Evolutionary conservation across 1,140 invertebrate species (phyloP).

Genomic region (Cotesia typhae): DNA sequence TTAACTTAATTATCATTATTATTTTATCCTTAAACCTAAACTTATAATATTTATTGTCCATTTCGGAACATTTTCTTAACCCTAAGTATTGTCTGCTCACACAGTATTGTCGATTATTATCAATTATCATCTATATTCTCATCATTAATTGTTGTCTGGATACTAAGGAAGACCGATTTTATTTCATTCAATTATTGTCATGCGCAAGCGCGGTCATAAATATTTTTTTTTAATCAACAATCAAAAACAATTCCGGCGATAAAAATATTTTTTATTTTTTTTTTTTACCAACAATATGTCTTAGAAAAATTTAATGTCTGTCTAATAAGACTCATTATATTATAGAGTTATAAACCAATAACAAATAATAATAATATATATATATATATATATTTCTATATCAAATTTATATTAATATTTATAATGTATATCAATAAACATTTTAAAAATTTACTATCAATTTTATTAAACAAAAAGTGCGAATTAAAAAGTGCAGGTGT

Average conservation of each 20-base stretch:
- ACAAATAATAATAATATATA: too few relatives aligned
- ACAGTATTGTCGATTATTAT: constrained; percentile 63
- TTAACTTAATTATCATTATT: constrained; percentile 23
- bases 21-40: constrained; percentile 34
- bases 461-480: constrained; percentile 46
- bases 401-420: constrained; percentile 47
- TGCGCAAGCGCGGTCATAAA: too few relatives aligned
- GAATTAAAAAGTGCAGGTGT: constrained; percentile 60
- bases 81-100: constrained; percentile 63
- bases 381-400: constrained; percentile 15
- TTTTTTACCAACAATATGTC: too few relatives aligned
- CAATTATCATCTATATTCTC: constrained; percentile 46
- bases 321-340: too few relatives aligned
- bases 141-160: constrained; percentile 60
- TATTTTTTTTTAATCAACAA: too few relatives aligned
- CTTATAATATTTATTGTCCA: constrained; percentile 53
- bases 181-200: too few relatives aligned
- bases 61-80: constrained; percentile 54
- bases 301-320: too few relatives aligned
- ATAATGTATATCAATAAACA: constrained; percentile 56
- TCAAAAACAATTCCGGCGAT: too few relatives aligned
- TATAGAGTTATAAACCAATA: too few relatives aligned
- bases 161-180: constrained; percentile 59
- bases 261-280: too few relatives aligned
- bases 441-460: constrained; percentile 28